phyloP scores from a whole-genome alignment of 2,888 invertebrate species.

The Drosophila rubida region DNA sequence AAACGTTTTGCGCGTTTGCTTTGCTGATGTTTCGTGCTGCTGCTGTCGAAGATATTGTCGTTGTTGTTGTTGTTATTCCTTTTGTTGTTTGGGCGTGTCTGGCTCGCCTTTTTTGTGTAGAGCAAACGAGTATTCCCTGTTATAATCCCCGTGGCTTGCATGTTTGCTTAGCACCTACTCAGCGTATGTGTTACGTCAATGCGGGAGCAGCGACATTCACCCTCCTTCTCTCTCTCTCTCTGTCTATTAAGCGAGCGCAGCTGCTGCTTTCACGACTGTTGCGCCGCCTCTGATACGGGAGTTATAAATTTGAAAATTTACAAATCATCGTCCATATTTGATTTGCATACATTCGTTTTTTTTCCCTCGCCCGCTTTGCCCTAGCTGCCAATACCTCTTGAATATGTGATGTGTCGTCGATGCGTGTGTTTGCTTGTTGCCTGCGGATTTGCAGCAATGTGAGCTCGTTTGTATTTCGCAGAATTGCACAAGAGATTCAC shows the following conservation, averaged over 20 bases:
- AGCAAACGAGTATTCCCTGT: slow-evolving; percentile 54
- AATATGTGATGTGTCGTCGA: slow-evolving; percentile 8
- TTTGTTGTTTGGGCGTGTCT: slow-evolving; percentile 61
- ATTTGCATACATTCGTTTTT: slow-evolving; percentile 67
- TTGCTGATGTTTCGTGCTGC: slow-evolving; percentile 45
- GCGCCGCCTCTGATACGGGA: slow-evolving; percentile 1
- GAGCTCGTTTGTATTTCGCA: slow-evolving; percentile 65
- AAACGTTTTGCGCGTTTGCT: slow-evolving; percentile 58
- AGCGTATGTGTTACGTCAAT: slow-evolving; percentile 9
- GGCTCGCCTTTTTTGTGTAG: slow-evolving; percentile 58
- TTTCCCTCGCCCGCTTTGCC: neutral
- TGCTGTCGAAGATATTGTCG: slow-evolving; percentile 27
- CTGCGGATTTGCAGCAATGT: slow-evolving; percentile 42
- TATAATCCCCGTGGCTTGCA: slow-evolving; percentile 71
- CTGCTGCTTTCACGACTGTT: slow-evolving; percentile 15
- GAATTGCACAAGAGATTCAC: slow-evolving; percentile 71
- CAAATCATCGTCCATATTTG: slow-evolving; percentile 78
- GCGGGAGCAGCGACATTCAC: slow-evolving; percentile 1
- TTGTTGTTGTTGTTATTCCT: slow-evolving; percentile 29
- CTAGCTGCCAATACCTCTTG: slow-evolving; percentile 45
- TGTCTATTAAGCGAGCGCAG: slow-evolving; percentile 6
- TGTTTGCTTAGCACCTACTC: slow-evolving; percentile 75
- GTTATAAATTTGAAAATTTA: slow-evolving; percentile 74
- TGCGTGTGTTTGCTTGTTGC: slow-evolving; percentile 24
- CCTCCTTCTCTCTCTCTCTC: too few species aligned